Conservation (phyloP, 2,888 invertebrate species). For the Aethes cnicana region DNA sequence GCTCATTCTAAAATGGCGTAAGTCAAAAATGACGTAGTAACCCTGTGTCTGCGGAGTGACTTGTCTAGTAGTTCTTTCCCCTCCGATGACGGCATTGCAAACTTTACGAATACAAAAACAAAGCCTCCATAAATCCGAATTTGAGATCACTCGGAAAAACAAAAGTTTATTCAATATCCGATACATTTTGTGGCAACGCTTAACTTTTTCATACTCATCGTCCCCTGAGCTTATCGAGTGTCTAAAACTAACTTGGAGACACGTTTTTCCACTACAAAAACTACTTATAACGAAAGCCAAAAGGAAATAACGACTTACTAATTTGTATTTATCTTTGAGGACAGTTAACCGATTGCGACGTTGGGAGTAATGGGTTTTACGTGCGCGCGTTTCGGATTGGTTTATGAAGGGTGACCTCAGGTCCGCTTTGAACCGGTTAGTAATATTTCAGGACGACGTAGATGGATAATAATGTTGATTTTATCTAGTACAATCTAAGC, state of each 20-base stretch:
- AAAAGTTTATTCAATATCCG: slow-evolving; percentile 5
- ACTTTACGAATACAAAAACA: not conserved
- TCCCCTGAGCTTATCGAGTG: not conserved
- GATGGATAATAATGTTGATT: too few species aligned
- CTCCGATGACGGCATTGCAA: not conserved
- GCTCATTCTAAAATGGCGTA: too few species aligned
- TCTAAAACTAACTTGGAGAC: not conserved
- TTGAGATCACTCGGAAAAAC: not conserved
- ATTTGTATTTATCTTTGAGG: too few species aligned
- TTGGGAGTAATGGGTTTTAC: too few species aligned
- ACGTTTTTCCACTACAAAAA: slow-evolving; percentile 7
- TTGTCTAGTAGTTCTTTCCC: not conserved
- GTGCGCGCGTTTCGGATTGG: too few species aligned
- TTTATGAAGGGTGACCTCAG: too few species aligned
- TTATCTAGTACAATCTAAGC: too few species aligned
- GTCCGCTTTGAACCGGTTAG: too few species aligned
- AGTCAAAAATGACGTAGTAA: too few species aligned
- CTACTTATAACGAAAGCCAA: not conserved
- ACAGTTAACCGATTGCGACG: too few species aligned
- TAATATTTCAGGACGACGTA: too few species aligned
- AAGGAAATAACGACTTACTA: too few species aligned
- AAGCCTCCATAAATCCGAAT: not conserved
- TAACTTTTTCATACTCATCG: not conserved
- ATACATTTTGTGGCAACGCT: not conserved
- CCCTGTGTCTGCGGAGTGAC: not conserved